Conservation (phyloP, 2,888 invertebrate genomes). For the Tetrapedia diversipes region DNA sequence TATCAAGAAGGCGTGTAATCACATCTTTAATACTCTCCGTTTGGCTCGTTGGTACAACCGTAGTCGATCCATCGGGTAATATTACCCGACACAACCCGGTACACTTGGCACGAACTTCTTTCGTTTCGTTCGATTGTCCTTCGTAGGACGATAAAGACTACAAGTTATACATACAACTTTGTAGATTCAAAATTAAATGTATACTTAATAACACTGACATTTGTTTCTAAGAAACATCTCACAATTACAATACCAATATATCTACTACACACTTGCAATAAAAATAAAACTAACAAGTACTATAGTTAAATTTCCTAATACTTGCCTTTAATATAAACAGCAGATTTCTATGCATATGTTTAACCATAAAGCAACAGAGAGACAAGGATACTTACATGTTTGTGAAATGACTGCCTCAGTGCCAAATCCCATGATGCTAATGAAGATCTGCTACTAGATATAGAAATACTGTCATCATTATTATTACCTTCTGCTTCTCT, state of each 20-base stretch:
- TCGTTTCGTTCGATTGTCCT: slow-evolving; percentile 81
- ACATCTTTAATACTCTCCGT: slow-evolving; percentile 90
- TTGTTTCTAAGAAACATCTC: slow-evolving; percentile 19
- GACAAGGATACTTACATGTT: slow-evolving; percentile 80
- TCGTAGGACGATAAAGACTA: slow-evolving; percentile 82
- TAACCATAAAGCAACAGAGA: not conserved
- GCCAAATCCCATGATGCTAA: slow-evolving; percentile 86
- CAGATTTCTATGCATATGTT: not conserved
- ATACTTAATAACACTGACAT: slow-evolving; percentile 2
- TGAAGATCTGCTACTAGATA: slow-evolving; percentile 86
- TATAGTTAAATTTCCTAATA: slow-evolving; percentile 7
- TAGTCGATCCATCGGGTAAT: slow-evolving; percentile 95
- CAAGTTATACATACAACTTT: slow-evolving; percentile 74
- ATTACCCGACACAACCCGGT: slow-evolving; percentile 90
- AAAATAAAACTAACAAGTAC: slow-evolving; percentile 21
- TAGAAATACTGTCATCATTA: slow-evolving; percentile 83
- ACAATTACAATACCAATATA: slow-evolving; percentile 21
- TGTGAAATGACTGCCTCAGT: slow-evolving; percentile 83
- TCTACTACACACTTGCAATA: slow-evolving; percentile 24
- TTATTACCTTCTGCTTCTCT: slow-evolving; percentile 80
- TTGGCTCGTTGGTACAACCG: slow-evolving; percentile 93
- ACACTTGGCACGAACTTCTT: slow-evolving; percentile 81
- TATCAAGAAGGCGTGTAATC: slow-evolving; percentile 91
- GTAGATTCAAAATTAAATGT: slow-evolving; percentile 40
- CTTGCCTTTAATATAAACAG: slow-evolving; percentile 4